These are phyloP conservation scores for Hirtodrosophila alboralis DNA, from an alignment of 2,888 invertebrate genomes.

Conservation along the genomic window DNA sequence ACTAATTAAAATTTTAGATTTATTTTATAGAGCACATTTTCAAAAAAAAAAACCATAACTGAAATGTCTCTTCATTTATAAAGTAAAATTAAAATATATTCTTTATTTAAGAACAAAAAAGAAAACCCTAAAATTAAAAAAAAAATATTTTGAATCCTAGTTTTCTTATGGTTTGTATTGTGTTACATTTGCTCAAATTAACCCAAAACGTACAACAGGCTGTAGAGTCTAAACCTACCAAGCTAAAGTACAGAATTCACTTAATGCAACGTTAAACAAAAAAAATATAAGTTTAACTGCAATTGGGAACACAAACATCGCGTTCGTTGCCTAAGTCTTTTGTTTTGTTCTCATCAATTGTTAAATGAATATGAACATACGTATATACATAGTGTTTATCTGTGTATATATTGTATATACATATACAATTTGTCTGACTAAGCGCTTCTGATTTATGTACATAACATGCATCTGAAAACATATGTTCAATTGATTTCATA, in stretches of 20 bases:
- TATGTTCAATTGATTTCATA: slow-evolving; percentile 76
- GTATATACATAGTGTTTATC: neutral
- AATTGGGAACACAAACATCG: slow-evolving; percentile 35
- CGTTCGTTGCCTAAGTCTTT: slow-evolving; percentile 72
- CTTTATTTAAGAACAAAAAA: too few species aligned
- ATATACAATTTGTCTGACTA: slow-evolving; percentile 54
- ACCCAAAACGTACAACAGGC: neutral
- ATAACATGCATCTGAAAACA: slow-evolving; percentile 50
- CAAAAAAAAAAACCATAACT: too few species aligned
- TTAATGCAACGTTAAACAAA: slow-evolving; percentile 21
- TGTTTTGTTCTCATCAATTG: slow-evolving; percentile 62
- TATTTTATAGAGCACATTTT: too few species aligned
- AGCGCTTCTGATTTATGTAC: slow-evolving; percentile 71
- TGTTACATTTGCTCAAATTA: too few species aligned
- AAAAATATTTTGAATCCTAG: too few species aligned
- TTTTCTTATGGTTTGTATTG: too few species aligned
- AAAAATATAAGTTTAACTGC: slow-evolving; percentile 7
- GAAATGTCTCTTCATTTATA: too few species aligned
- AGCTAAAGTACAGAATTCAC: slow-evolving; percentile 3
- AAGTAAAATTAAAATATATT: too few species aligned
- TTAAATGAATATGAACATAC: slow-evolving; percentile 2
- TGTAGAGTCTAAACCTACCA: neutral
- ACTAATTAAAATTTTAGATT: too few species aligned
- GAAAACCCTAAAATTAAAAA: too few species aligned
- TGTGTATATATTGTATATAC: slow-evolving; percentile 5